A percentile compares a stretch with the other conserved stretches of the same genome.
Evolutionary conservation across 2,797 vertebrate species (phyloP).

Genomic region (Takifugu ocellatus): DNA sequence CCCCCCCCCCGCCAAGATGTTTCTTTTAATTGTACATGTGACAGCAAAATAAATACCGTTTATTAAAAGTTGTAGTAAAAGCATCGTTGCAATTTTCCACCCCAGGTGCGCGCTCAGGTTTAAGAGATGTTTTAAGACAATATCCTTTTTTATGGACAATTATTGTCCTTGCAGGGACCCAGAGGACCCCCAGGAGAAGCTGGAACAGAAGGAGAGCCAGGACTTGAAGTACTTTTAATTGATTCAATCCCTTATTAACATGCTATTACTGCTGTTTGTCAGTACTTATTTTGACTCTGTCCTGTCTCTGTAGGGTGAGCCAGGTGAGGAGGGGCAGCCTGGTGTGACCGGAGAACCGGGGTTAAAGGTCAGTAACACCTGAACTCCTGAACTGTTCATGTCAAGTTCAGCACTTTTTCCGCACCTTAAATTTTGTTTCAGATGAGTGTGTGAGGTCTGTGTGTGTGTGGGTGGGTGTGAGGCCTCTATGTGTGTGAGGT

Average conservation of each 20-base stretch:
- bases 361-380: constrained; percentile 77
- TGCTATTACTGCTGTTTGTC: neutral
- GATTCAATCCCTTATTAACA: neutral
- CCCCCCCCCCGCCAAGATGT: no score
- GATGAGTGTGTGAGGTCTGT: neutral
- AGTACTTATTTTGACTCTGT: constrained; percentile 5
- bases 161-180: constrained; percentile 78
- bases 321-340: constrained; percentile 86
- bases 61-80: no score
- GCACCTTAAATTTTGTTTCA: neutral
- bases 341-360: constrained; percentile 87
- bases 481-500: neutral
- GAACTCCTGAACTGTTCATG: neutral
- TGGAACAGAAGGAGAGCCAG: constrained; percentile 86
- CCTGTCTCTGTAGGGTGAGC: constrained; percentile 75
- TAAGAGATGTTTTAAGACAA: no score
- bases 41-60: no score
- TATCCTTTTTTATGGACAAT: constrained; percentile 9
- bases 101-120: no score
- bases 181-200: constrained; percentile 85
- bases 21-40: no score
- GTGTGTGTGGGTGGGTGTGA: neutral
- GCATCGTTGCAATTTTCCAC: no score
- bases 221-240: constrained; percentile 80
- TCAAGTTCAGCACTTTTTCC: constrained; percentile 3